Base-by-base conservation (phyloP, 2,888 invertebrate genomes). In the Hipparchia sbordonii region DNA sequence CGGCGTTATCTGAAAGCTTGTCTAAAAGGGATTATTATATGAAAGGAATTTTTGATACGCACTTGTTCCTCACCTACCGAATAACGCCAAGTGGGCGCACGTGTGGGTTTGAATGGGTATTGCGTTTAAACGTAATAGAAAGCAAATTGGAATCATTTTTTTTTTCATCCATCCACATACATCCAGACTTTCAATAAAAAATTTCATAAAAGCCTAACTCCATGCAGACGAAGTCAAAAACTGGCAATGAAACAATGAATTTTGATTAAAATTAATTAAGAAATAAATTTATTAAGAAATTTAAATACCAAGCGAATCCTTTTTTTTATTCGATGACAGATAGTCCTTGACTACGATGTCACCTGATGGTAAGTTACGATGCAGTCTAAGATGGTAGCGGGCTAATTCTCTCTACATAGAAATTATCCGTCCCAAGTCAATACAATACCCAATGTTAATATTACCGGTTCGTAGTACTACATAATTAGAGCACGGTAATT, bases 11-110 rank as follows among this genome's bases (percentile, higher is more conserved):
- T 48, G 8, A 48, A 48, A 48, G 48, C 48, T 48, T 48, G 48
- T 48, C 48, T 63, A 10, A 7, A 62, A 48, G 48, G 63, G 63
- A 63, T 63, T 63, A 63, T 51, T 13, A 33, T 63, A 51, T 63
- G 63, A 63, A 33, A 63, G 51, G 63, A 13, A 23, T 63, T 63
- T 63, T 63, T 63, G 63, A 63, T 63, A 33, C 48, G 48, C 23
- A 51, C 51, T 62, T 13, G 48, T 48, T 63, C 13, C n/a, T 2
- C 9, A 48, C n/a, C 2, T 10, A 13, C 13, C 8, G 1, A 46
- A 46, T 48, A 13, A 2, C 13, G 48, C 6, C 59, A 60, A 60
- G 59, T 60, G 59, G 59, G 39, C 9, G 6, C 59, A 39, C 59
- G 39, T 60, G 48, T 51, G 5, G 8, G 48, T 63, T 63, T 6